Evolutionary conservation across 2,113 vertebrate genomes (phyloP), one percentile per base, ranked within the genome.

Genomic region (Physeter macrocephalus): DNA sequence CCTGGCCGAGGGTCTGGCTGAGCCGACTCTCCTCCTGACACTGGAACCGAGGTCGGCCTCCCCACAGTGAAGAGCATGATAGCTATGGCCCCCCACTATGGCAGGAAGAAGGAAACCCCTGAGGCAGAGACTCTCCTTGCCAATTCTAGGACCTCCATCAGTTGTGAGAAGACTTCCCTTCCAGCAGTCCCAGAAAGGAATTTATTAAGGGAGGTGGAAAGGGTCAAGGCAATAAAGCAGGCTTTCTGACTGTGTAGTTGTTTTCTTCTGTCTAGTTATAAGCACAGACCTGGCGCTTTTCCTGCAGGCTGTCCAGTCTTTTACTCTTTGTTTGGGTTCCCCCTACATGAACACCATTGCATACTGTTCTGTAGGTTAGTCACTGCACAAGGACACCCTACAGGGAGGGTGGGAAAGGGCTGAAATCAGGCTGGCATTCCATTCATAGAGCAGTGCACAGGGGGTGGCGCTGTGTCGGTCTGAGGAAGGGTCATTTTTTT

Each of bases 361-460:
- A 2, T 27, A 17, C 2, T 17, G 31, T n/a, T 67, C 25, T 43
- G 17, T 9, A 2, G 27, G 13, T 11, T 15, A 34, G 23, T 25
- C 14, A 9, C 15, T 41, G 36, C 27, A 43, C n/a, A 57, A 34
- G 41, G 10, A 10, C 4, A 5, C 31, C 23, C 46, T 43, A 0
- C 36, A 21, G n/a, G 64, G 59, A 88, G 25, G 29, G 74, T 18
- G 49, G 62, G 31, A 75, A 57, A 39, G 54, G 13, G 7, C 27
- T 9, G 27, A 11, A 11, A 6, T 7, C 36, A 67, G 36, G 49
- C 27, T 46, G 34, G 10, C 34, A 4, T 36, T 20, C 15, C 12
- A 2, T 14, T 61, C 7, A 34, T 6, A 12, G 0, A 8, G 17
- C 66, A 31, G 41, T 2, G 8, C 4, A 15, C 17, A 2, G 34